Conservation (phyloP, 2,113 vertebrate genomes). For the Megaceryle torquata region DNA sequence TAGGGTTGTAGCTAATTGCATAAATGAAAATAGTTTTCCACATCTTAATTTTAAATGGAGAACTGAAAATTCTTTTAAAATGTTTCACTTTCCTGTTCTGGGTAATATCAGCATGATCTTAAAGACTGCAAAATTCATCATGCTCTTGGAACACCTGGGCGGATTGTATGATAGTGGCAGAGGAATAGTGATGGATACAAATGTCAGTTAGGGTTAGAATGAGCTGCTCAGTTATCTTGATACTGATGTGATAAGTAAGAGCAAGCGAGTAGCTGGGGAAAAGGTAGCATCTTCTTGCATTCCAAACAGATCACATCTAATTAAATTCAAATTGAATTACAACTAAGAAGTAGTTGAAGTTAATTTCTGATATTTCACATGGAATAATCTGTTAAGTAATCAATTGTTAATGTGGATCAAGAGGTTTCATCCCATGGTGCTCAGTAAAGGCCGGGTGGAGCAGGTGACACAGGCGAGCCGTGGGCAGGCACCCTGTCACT, state of each 20-base stretch:
- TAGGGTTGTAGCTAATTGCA: not conserved
- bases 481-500: not conserved
- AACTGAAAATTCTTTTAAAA: not conserved
- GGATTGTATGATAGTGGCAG: not conserved
- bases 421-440: not conserved
- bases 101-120: not conserved
- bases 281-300: not conserved
- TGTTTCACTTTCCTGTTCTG: not conserved
- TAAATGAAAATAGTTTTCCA: not conserved
- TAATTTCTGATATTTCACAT: not conserved
- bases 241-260: not conserved
- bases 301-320: not conserved
- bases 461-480: rapidly evolving
- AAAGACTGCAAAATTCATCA: not conserved
- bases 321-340: not conserved
- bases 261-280: too few species aligned
- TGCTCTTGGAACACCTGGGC: not conserved
- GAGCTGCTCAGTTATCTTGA: not conserved
- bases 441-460: not conserved
- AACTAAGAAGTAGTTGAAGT: not conserved
- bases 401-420: not conserved
- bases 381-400: not conserved
- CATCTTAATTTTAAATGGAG: not conserved
- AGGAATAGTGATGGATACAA: not conserved
- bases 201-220: rapidly evolving